Base-by-base conservation (phyloP, 2,888 invertebrate genomes). In the Lithophane socia region DNA sequence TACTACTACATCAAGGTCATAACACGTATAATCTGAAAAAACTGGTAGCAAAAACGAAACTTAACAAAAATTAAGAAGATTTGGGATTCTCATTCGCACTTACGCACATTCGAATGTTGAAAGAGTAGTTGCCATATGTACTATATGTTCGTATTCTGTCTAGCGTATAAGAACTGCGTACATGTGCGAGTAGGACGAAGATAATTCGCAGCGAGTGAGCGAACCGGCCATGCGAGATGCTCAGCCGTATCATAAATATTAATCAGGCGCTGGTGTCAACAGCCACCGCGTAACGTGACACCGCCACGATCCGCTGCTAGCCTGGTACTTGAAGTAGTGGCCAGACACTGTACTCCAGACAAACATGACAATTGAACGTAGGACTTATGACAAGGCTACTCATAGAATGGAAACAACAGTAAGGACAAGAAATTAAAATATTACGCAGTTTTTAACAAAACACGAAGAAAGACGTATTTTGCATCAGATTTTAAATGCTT, bases 261-360 rank as follows among this genome's bases (percentile, higher is more conserved):
- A 96, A 96, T 96, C 96, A 96, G 96, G 96, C 96, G 93, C 95
- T 96, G 96, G 96, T 96, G 96, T 96, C 96, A 96, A 96, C 96
- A 96, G 96, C 96, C 96, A 96, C 96, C 94, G 96, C 96, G 96
- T 96, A 96, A 96, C 96, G 95, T 94, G 96, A 96, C 94, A 96
- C 95, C 94, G 94, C 94, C 90, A 91, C 95, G 94, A 95, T 94
- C 94, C 94, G 92, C 94, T 96, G 94, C 91, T 92, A 91, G 94
- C 95, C 95, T 96, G 94, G 94, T 96, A 95, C 96, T 94, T 91
- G 89, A 88, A 89, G 87, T 89, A 90, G 89, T 89, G 91, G 88
- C 92, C 91, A 94, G 93, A 94, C 94, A 90, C 91, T 91, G 85
- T 90, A 91, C 89, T 91, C 88, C 89, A 91, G 86, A 88, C 89